phyloP scores from a whole-genome alignment of 2,113 vertebrate genomes.

The Lipotes vexillifer region DNA sequence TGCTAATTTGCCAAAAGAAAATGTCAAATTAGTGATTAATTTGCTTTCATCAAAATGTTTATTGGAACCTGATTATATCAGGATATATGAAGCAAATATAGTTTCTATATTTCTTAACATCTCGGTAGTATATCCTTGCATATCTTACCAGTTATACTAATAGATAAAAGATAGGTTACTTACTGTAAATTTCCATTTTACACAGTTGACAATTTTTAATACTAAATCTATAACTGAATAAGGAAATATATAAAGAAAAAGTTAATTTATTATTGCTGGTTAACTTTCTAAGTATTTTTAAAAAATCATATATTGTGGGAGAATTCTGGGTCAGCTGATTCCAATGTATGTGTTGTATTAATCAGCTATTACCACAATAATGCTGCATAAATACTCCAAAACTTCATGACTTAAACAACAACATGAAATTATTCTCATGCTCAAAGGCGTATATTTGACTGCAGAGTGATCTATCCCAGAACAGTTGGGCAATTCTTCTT shows the following conservation, averaged over 20 bases:
- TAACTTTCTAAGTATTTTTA: neutral
- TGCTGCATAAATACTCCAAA: neutral
- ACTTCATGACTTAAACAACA: neutral
- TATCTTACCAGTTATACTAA: constrained; percentile 46
- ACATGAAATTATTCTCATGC: neutral
- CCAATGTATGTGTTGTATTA: neutral
- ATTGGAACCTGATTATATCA: constrained; percentile 55
- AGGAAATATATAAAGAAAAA: neutral
- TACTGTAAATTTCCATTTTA: constrained; percentile 51
- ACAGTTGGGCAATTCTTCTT: neutral
- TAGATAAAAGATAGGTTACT: constrained; percentile 60
- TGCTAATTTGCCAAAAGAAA: constrained; percentile 49
- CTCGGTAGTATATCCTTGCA: constrained; percentile 32
- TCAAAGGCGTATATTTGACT: neutral
- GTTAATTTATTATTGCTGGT: constrained; percentile 40
- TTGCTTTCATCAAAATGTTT: constrained; percentile 67
- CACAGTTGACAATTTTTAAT: constrained; percentile 55
- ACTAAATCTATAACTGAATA: constrained; percentile 36
- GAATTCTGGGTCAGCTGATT: neutral
- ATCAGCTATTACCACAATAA: neutral
- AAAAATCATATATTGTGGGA: neutral
- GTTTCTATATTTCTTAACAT: constrained; percentile 61
- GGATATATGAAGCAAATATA: constrained; percentile 46
- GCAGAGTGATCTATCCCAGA: neutral
- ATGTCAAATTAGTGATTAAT: constrained; percentile 51